These are phyloP conservation scores for Triplophysa tibetana DNA, from an alignment of 2,113 vertebrate genomes.

Conservation along the genomic window DNA sequence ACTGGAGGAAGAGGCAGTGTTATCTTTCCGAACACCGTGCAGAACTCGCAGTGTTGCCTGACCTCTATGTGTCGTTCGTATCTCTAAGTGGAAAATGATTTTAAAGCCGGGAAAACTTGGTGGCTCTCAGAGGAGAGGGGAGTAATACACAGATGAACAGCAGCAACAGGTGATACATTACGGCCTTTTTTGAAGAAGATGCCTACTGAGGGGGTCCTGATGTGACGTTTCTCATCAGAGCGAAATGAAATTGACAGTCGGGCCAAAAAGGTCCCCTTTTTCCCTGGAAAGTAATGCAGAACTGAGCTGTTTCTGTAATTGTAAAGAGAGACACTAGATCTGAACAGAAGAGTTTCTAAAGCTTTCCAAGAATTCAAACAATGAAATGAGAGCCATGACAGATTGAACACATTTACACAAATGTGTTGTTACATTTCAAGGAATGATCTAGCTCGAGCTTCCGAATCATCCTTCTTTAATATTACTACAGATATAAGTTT, in stretches of 20 bases:
- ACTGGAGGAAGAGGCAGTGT: background rate
- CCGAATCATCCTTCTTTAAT: background rate
- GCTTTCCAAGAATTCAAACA: background rate
- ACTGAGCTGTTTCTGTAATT: slow-evolving; percentile 5
- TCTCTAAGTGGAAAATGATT: slow-evolving; percentile 43
- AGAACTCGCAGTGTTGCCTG: slow-evolving; percentile 29
- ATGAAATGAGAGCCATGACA: background rate
- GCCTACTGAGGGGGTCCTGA: slow-evolving; percentile 39
- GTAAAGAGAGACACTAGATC: background rate
- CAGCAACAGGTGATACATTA: slow-evolving; percentile 44
- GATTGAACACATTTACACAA: background rate
- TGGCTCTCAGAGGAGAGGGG: slow-evolving; percentile 36
- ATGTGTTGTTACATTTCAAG: slow-evolving; percentile 6
- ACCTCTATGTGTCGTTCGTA: slow-evolving; percentile 39
- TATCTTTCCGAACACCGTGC: slow-evolving; percentile 25
- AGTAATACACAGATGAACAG: slow-evolving; percentile 53
- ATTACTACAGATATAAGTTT: background rate
- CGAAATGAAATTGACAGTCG: slow-evolving; percentile 22
- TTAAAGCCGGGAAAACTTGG: slow-evolving; percentile 38
- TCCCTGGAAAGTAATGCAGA: slow-evolving; percentile 32
- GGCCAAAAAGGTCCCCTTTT: background rate
- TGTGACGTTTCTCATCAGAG: slow-evolving; percentile 35
- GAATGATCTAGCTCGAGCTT: background rate
- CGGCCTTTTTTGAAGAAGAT: slow-evolving; percentile 33
- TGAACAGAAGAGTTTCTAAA: slow-evolving; percentile 1